Evolutionary conservation across 1,140 invertebrate species (phyloP), one percentile per base, ranked within the genome.

Genomic region (Micrasema minimum): DNA sequence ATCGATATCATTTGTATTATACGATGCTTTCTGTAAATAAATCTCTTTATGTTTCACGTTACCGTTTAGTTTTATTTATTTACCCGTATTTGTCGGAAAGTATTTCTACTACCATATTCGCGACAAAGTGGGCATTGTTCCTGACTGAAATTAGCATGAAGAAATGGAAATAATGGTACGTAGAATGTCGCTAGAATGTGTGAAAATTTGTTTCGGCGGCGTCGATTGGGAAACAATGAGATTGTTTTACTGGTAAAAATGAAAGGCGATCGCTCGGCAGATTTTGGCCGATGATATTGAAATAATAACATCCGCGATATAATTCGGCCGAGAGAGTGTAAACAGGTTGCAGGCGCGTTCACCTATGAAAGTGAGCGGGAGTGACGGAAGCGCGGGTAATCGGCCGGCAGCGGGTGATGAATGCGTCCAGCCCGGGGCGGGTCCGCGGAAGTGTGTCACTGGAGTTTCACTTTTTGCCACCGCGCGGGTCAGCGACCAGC

Each of bases 21-120:
- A 68, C 46, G 38, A 66, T 55, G 65, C 66, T 75, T 75, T 75
- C 62, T 75, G 73, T 75, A 75, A 75, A 75, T 75, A 75, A 75
- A 75, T 62, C 53, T 75, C 73, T 75, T 72, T 72, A 70, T 62
- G 55, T 72, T 66, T 75, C 68, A 66, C 46, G 65, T 72, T 72
- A 64, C 37, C 16, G 14, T 43, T 37, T 65, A 16, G 53, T 51
- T 71, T 71, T 41, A 55, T 38, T 50, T 43, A 12, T 23, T n/a
- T 31, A 38, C 20, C 65, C 12, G 26, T n/a, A 43, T 12, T 26
- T 14, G 18, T 45, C 22, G 22, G 22, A 11, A 12, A n/a, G 2
- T 10, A 45, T 62, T 16, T 12, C 5, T 10, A 43, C 12, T 10
- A 61, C 10, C 9, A 2, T 18, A 43, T 61, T 12, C 35, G 7